Percentiles rank a stretch among this genome's conserved stretches.
These are phyloP conservation scores for Hiodon tergisus DNA, from an alignment of 2,113 vertebrate species.

Conservation along the genomic window DNA sequence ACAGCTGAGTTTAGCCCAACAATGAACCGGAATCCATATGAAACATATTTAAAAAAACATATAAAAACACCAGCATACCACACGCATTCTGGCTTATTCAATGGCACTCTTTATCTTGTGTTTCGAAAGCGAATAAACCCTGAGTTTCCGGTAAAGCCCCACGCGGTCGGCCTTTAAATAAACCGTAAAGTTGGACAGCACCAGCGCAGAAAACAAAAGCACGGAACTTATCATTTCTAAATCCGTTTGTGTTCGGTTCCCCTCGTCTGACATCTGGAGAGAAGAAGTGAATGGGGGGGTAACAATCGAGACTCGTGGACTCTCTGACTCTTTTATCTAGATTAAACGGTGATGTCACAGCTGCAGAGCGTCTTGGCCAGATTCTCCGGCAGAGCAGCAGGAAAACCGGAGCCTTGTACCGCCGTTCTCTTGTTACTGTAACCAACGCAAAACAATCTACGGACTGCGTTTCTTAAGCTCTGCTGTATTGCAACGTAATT, in stretches of 20 bases:
- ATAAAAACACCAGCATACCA: neutral
- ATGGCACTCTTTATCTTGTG: neutral
- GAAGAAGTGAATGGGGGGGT: conserved; percentile 17
- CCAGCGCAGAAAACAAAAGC: neutral
- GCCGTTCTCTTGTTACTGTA: no score
- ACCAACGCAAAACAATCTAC: no score
- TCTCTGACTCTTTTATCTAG: conserved; percentile 15
- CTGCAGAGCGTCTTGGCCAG: neutral
- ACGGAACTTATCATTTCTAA: no score
- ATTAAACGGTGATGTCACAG: conserved; percentile 16
- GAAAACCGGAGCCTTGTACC: no score
- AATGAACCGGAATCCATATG: conserved; percentile 49
- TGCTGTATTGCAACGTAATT: no score
- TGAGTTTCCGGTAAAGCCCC: no score
- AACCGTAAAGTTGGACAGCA: neutral
- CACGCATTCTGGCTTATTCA: neutral
- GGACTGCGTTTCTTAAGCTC: no score
- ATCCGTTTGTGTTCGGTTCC: no score
- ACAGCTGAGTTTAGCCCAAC: conserved; percentile 48
- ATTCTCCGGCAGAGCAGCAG: no score
- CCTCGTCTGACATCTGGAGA: conserved; percentile 6
- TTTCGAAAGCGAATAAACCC: neutral
- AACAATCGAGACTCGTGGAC: conserved; percentile 3
- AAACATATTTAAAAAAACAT: conserved; percentile 35
- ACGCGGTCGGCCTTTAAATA: neutral